phyloP scores from a whole-genome alignment of 2,888 invertebrate genomes.

The Cyclophora punctaria region DNA sequence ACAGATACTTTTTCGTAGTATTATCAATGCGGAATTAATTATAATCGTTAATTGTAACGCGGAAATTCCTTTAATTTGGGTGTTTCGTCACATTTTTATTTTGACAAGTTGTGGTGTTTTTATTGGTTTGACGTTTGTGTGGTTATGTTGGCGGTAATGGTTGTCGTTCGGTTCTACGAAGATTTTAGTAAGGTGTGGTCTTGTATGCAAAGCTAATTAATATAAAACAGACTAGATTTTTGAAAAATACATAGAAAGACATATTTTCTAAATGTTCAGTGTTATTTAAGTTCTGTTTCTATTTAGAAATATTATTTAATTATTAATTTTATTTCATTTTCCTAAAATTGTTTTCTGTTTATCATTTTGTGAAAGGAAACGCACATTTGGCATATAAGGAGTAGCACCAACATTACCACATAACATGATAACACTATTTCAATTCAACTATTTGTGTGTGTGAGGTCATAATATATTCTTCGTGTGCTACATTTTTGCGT shows the following conservation, averaged over 20 bases:
- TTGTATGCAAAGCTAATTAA: too few relatives aligned
- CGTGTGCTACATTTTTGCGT: too few relatives aligned
- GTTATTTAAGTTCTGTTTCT: background rate
- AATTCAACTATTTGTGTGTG: too few relatives aligned
- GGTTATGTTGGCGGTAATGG: conserved; percentile 17
- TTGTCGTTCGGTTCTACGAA: conserved; percentile 21
- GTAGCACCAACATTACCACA: too few relatives aligned
- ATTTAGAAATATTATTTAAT: background rate
- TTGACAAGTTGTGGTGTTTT: conserved; percentile 22
- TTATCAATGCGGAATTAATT: conserved; percentile 23
- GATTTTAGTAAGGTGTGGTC: too few relatives aligned
- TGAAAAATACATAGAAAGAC: too few relatives aligned
- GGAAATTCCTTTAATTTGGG: conserved; percentile 20
- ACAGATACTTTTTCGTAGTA: conserved; percentile 24
- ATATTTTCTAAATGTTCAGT: too few relatives aligned
- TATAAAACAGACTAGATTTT: too few relatives aligned
- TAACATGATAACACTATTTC: too few relatives aligned
- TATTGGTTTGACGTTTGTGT: conserved; percentile 8
- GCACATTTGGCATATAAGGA: too few relatives aligned
- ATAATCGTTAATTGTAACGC: conserved; percentile 13
- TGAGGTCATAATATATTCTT: too few relatives aligned
- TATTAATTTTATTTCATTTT: background rate
- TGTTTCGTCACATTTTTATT: conserved; percentile 24
- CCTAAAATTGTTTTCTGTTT: background rate
- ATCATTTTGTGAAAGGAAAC: too few relatives aligned